Evolutionary conservation across 2,113 vertebrate genomes (phyloP).

Genomic region (Montifringilla adamsi): DNA sequence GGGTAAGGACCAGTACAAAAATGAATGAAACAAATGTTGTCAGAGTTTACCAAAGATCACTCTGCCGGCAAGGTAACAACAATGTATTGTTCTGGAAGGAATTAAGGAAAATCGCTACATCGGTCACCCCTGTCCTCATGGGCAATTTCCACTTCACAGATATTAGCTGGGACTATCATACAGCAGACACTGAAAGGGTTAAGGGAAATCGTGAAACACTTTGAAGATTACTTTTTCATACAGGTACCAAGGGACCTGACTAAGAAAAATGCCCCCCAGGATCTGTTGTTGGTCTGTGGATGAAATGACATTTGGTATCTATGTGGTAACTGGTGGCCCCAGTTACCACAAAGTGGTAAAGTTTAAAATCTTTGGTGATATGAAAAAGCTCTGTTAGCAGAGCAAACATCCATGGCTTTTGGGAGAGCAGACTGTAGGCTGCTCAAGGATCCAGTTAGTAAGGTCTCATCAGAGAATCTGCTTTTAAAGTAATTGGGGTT

Average conservation of each 20-base stretch:
- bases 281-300: not conserved
- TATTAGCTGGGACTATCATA: not conserved
- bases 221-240: not conserved
- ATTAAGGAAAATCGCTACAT: not conserved
- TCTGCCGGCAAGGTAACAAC: not conserved
- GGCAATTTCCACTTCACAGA: not conserved
- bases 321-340: not conserved
- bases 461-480: not conserved
- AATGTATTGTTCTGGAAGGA: not conserved
- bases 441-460: not conserved
- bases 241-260: not conserved
- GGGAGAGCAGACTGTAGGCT: not conserved
- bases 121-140: accelerated
- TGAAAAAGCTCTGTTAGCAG: not conserved
- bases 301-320: not conserved
- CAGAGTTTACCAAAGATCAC: not conserved
- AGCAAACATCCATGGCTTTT: not conserved
- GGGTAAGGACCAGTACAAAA: not conserved
- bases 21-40: not conserved
- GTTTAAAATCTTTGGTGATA: not conserved
- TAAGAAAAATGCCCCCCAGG: not conserved
- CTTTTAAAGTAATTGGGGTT: not conserved
- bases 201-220: not conserved
- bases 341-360: not conserved
- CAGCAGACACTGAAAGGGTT: not conserved